phyloP scores from a whole-genome alignment of 2,888 invertebrate genomes.

The Aplocera efformata region DNA sequence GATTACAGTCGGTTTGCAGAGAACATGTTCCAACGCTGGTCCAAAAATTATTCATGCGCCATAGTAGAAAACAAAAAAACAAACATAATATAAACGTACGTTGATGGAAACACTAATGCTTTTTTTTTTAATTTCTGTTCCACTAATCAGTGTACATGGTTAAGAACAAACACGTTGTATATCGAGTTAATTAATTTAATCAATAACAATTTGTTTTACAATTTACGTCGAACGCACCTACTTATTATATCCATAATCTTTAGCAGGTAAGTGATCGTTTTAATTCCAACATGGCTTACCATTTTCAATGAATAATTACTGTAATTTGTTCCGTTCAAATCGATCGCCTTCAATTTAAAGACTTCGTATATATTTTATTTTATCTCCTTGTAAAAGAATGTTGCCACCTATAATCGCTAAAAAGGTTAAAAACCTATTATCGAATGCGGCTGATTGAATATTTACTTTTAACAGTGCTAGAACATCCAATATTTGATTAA shows the following conservation, averaged over 20 bases:
- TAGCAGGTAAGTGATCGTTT: constrained; percentile 11
- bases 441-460: constrained; percentile 15
- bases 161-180: no score
- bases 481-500: constrained; percentile 16
- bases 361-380: constrained; percentile 12
- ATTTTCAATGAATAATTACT: constrained; percentile 25
- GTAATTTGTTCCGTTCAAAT: constrained; percentile 26
- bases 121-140: no score
- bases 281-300: constrained; percentile 12
- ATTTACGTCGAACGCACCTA: neutral
- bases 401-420: constrained; percentile 13
- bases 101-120: no score
- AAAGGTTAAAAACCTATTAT: constrained; percentile 12
- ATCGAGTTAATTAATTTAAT: no score
- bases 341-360: constrained; percentile 14
- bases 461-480: constrained; percentile 12
- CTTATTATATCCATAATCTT: constrained; percentile 7
- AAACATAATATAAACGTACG: no score
- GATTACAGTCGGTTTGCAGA: no score
- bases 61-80: no score
- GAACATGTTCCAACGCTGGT: no score
- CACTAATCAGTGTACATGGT: no score
- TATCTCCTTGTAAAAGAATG: constrained; percentile 15
- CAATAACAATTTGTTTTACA: constrained; percentile 3
- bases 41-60: no score